phyloP scores from a whole-genome alignment of 1,140 invertebrate species.

The Delia radicum region DNA sequence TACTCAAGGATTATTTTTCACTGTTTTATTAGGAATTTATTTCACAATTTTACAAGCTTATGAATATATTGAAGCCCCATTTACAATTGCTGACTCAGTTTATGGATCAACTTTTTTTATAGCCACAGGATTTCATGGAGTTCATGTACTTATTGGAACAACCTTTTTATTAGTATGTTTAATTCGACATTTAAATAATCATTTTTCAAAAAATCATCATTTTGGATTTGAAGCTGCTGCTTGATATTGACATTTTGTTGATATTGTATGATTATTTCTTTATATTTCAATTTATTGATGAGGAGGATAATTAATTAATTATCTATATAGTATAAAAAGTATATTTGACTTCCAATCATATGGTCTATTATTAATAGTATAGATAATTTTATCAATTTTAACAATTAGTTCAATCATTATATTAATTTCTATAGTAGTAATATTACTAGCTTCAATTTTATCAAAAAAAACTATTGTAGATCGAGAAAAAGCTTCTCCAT shows the following conservation, averaged over 20 bases:
- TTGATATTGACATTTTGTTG: no score
- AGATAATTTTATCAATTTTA: no score
- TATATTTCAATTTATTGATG: no score
- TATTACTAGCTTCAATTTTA: slow-evolving; percentile 57
- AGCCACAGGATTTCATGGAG: no score
- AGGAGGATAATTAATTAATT: slow-evolving; percentile 68
- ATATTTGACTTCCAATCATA: slow-evolving; percentile 71
- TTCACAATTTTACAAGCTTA: slow-evolving; percentile 59
- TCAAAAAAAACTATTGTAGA: slow-evolving; percentile 61
- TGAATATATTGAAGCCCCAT: slow-evolving; percentile 62
- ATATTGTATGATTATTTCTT: no score
- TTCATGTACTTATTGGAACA: slow-evolving; percentile 61
- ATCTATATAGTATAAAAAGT: slow-evolving; percentile 68
- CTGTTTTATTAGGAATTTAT: no score
- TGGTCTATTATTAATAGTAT: slow-evolving; percentile 58
- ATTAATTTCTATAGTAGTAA: slow-evolving; percentile 56
- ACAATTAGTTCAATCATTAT: no score
- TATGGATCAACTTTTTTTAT: no score
- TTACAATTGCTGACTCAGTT: slow-evolving; percentile 64
- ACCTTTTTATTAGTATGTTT: slow-evolving; percentile 63
- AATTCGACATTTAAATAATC: no score
- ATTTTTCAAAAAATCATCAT: no score
- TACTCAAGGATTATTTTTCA: slow-evolving; percentile 58
- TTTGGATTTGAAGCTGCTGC: no score
- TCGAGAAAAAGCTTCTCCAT: slow-evolving; percentile 62